Percentiles rank a stretch among this genome's conserved stretches.
These are phyloP conservation scores for Chlamydotis undulata DNA, from an alignment of 2,113 vertebrate genomes.

Conservation along the genomic window DNA sequence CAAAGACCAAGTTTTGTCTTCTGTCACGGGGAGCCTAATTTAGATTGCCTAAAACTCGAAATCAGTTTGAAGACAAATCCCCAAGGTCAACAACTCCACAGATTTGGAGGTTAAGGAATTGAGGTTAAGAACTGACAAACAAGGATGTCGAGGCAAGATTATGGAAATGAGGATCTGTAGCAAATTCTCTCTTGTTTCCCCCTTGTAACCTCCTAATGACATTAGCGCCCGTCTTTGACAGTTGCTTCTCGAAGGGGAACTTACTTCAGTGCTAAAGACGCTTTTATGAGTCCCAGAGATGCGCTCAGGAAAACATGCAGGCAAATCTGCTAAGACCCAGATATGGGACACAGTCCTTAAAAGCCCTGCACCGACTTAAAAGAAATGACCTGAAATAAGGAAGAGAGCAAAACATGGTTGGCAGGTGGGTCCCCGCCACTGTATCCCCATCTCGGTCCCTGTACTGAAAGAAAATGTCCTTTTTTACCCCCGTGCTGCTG, in stretches of 20 bases:
- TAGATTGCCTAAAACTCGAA: conserved; percentile 60
- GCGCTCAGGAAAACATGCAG: background rate
- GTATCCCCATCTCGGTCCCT: rapidly evolving
- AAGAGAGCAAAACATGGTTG: background rate
- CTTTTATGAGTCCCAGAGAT: conserved; percentile 48
- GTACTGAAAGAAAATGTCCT: background rate
- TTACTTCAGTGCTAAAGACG: conserved; percentile 22
- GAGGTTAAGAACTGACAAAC: conserved; percentile 71
- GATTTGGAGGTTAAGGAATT: conserved; percentile 68
- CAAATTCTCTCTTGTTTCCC: conserved; percentile 63
- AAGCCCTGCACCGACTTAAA: background rate
- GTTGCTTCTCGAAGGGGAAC: conserved; percentile 30
- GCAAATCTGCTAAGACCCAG: conserved; percentile 57
- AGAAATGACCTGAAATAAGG: background rate
- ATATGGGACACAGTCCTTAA: conserved; percentile 57
- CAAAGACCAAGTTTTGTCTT: conserved; percentile 63
- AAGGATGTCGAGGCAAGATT: conserved; percentile 59
- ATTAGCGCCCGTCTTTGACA: conserved; percentile 51
- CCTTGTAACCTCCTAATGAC: conserved; percentile 68
- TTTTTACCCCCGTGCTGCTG: background rate
- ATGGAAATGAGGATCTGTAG: conserved; percentile 67
- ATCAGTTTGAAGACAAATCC: conserved; percentile 65
- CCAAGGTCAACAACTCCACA: conserved; percentile 30
- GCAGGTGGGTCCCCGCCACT: background rate
- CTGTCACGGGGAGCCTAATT: conserved; percentile 49